These are phyloP conservation scores for Hemicrepidius hirtus DNA, from an alignment of 2,888 invertebrate genomes.

Conservation along the genomic window DNA sequence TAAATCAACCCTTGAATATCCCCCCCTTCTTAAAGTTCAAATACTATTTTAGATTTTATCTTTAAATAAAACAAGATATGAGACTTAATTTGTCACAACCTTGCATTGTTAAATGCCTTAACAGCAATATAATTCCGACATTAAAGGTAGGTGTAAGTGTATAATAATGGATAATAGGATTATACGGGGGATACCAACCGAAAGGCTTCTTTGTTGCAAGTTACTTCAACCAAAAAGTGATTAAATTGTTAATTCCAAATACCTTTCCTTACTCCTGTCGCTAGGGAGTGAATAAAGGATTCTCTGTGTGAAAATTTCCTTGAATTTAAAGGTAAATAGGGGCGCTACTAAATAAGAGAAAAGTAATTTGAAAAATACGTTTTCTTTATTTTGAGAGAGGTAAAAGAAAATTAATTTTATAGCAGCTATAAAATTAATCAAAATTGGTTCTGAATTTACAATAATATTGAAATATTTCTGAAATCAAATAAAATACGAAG, in stretches of 20 bases:
- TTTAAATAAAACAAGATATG: constrained; percentile 9
- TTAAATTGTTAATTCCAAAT: not conserved
- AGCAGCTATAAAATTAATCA: too few relatives aligned
- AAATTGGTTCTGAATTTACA: too few relatives aligned
- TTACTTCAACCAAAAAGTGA: constrained; percentile 9
- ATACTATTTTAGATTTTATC: not conserved
- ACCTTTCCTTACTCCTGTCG: not conserved
- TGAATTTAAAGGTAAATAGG: too few relatives aligned
- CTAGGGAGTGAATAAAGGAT: too few relatives aligned
- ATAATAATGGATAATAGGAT: constrained; percentile 31
- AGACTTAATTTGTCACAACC: constrained; percentile 15
- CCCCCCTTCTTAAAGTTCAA: too few relatives aligned
- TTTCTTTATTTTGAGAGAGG: too few relatives aligned
- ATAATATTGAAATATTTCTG: too few relatives aligned
- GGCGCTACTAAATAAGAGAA: too few relatives aligned
- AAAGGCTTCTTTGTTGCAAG: constrained; percentile 19
- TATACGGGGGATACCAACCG: constrained; percentile 3
- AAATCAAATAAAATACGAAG: too few relatives aligned
- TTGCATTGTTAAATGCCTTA: constrained; percentile 9
- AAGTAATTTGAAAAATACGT: too few relatives aligned
- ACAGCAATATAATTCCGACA: constrained; percentile 13
- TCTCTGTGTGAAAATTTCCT: too few relatives aligned
- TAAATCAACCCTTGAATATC: not conserved
- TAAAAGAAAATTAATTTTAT: too few relatives aligned
- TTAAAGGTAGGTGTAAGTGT: constrained; percentile 23